Evolutionary conservation across 1,140 invertebrate genomes (phyloP), one percentile per base, ranked within the genome.

Genomic region (Brachionus calyciflorus): DNA sequence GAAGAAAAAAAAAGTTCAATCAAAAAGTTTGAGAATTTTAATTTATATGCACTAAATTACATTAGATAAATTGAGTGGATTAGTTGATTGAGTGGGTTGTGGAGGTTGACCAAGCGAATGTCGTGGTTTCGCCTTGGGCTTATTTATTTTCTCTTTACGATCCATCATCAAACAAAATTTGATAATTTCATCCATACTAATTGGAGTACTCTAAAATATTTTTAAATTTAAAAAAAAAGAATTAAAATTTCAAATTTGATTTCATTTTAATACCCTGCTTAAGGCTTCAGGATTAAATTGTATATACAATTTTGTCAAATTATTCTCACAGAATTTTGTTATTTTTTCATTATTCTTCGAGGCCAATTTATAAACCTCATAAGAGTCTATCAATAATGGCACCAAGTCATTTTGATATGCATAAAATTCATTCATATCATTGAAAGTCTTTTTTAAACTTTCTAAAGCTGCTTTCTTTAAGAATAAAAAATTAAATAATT

Each of bases 251-350:
- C 33, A 30, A 30, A 57, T 30, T 57, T 57, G 6, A 17, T 9
- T 3, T 26, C 9, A 28, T 57, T 6, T 28, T 3, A 1, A 28
- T 51, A 73, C 69, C 24, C 51, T 49, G 3, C 14, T 73, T 19
- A 73, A n/a, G 2, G 37, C 46, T 51, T 51, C 69, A 2, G 69
- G 69, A 73, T 73, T 73, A 40, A 73, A 73, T 41, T 73, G 69
- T 28, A 73, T 40, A 7, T 51, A 73, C 2, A 73, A 14, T 19
- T 73, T 73, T 21, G 17, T 40, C 46, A 73, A 30, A 30, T 40
- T 24, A 19, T 49, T 51, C 10, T 73, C 69, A 21, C 69, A 51
- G n/a, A 40, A 37, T 41, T 73, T 73, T 33, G 28, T 53, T 7
- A 73, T 10, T 33, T 33, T 37, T 55, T 73, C 69, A 55, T 30